Percentiles rank a stretch among this genome's conserved stretches.
Conservation (phyloP, 2,113 vertebrate species). For the Periophthalmodon schlosseri region DNA sequence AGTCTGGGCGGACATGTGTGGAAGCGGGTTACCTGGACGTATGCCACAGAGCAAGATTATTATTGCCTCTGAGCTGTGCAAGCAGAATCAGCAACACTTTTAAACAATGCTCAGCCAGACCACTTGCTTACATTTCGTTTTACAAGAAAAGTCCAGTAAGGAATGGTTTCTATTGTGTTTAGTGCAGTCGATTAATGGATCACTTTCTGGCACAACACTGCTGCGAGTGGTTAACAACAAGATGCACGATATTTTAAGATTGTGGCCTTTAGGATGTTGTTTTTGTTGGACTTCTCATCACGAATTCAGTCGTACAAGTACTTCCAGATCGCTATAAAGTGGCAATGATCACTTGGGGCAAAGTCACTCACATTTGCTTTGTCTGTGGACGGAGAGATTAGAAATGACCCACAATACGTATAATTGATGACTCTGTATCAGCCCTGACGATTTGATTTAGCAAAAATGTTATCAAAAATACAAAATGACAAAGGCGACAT, state of each 20-base stretch:
- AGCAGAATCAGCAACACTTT: background rate
- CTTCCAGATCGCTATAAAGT: background rate
- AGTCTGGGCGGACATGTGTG: slow-evolving; percentile 29
- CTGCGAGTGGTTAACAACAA: too few relatives aligned
- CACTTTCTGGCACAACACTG: too few relatives aligned
- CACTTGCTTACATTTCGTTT: background rate
- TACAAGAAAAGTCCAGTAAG: too few relatives aligned
- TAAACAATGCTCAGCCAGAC: background rate
- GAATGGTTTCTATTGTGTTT: background rate
- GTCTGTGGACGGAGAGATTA: too few relatives aligned
- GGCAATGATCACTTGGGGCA: background rate
- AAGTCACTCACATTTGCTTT: background rate
- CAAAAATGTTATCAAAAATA: too few relatives aligned
- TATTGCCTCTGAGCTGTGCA: slow-evolving; percentile 1
- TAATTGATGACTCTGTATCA: too few relatives aligned
- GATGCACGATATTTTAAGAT: background rate
- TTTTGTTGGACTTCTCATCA: background rate
- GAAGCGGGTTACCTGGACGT: slow-evolving; percentile 34
- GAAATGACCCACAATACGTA: too few relatives aligned
- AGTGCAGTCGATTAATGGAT: background rate
- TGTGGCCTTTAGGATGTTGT: background rate
- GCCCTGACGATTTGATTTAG: too few relatives aligned
- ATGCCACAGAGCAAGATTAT: slow-evolving; percentile 16
- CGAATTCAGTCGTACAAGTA: background rate
- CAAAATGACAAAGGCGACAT: background rate